These are phyloP conservation scores for Tauraco erythrolophus DNA, from an alignment of 2,113 vertebrate species.

Conservation along the genomic window DNA sequence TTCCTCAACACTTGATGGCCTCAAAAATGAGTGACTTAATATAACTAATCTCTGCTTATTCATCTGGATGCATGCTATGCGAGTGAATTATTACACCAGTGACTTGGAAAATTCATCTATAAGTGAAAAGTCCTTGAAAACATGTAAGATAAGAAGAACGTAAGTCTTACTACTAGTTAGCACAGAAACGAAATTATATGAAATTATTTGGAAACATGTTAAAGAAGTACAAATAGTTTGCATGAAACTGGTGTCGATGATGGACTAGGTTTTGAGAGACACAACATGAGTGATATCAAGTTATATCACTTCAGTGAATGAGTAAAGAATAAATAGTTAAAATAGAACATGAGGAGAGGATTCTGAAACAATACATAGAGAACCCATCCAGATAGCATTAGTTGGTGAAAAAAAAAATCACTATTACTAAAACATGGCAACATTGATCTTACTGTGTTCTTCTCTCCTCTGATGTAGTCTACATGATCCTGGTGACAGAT, in stretches of 20 bases:
- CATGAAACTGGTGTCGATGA: not conserved
- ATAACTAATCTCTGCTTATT: not conserved
- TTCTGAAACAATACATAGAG: not conserved
- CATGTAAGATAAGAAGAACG: not conserved
- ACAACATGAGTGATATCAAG: not conserved
- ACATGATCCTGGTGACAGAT: not conserved
- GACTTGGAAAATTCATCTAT: not conserved
- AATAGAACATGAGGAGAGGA: rapidly evolving
- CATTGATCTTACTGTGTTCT: not conserved
- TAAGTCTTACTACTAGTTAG: not conserved
- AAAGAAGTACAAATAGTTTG: not conserved
- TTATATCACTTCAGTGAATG: not conserved
- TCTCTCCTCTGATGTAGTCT: not conserved
- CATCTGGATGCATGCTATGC: not conserved
- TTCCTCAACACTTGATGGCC: not conserved
- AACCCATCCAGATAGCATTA: not conserved
- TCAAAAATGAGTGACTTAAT: not conserved
- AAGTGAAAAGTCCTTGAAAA: not conserved
- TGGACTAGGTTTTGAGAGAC: not conserved
- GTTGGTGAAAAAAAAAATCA: not conserved
- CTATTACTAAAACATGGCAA: not conserved
- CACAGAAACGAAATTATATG: not conserved
- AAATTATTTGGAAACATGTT: not conserved
- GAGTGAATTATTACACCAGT: not conserved
- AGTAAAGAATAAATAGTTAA: not conserved